Percentiles rank a stretch among this genome's conserved stretches.
These are phyloP conservation scores for Guaruba guarouba DNA, from an alignment of 2,113 vertebrate genomes.

Conservation along the genomic window DNA sequence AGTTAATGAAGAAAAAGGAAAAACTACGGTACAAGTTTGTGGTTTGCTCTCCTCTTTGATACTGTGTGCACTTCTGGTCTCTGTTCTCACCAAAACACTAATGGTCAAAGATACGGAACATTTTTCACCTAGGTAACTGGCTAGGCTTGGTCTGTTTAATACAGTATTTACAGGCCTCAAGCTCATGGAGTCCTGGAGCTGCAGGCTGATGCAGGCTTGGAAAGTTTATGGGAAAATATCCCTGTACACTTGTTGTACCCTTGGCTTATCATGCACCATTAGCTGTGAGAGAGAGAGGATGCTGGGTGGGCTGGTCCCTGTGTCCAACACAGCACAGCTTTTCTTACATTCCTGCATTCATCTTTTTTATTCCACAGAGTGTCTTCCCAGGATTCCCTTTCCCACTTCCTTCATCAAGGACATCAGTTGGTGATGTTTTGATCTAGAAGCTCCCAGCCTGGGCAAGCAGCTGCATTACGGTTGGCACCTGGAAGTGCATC, in stretches of 20 bases:
- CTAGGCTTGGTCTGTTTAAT: neutral
- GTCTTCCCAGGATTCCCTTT: neutral
- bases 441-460: neutral
- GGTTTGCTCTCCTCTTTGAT: neutral
- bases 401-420: neutral
- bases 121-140: neutral
- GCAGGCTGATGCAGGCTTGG: neutral
- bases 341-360: neutral
- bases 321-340: neutral
- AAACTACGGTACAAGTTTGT: neutral
- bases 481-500: slow-evolving; percentile 17
- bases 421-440: neutral
- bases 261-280: neutral
- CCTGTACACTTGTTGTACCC: neutral
- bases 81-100: slow-evolving; percentile 1
- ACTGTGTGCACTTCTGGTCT: neutral
- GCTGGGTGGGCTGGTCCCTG: neutral
- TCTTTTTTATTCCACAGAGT: neutral
- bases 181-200: slow-evolving; percentile 7
- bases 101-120: neutral
- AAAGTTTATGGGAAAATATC: neutral
- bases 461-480: neutral
- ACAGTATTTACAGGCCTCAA: neutral
- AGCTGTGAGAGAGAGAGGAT: neutral
- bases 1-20: neutral